These are phyloP conservation scores for Typhlichthys subterraneus DNA, from an alignment of 2,797 vertebrate species.

Conservation along the genomic window DNA sequence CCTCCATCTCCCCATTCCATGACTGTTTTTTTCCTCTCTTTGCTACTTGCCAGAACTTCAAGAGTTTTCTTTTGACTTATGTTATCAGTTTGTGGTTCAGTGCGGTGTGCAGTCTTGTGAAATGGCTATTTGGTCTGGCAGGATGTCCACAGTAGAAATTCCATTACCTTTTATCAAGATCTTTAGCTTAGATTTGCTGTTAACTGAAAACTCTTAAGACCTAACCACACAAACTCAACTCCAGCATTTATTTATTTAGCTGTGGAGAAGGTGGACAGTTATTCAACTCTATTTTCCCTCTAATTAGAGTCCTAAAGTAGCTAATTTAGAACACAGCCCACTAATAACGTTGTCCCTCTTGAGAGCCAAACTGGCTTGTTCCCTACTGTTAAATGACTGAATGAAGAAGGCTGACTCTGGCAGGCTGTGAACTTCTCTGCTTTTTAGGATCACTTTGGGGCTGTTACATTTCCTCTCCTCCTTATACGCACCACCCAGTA, in stretches of 20 bases:
- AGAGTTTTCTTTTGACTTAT: slow-evolving; percentile 66
- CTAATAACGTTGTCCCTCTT: slow-evolving; percentile 26
- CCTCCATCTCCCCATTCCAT: slow-evolving; percentile 25
- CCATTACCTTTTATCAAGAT: slow-evolving; percentile 65
- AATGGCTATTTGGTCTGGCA: slow-evolving; percentile 64
- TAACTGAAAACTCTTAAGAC: slow-evolving; percentile 32
- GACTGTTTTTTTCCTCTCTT: slow-evolving; percentile 34
- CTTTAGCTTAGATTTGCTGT: slow-evolving; percentile 50
- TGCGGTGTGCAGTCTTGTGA: slow-evolving; percentile 63
- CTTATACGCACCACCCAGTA: slow-evolving; percentile 40
- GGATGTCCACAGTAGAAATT: slow-evolving; percentile 66
- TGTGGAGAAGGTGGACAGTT: slow-evolving; percentile 25
- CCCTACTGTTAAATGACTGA: slow-evolving; percentile 39
- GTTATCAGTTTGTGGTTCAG: slow-evolving; percentile 69
- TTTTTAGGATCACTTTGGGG: slow-evolving; percentile 19
- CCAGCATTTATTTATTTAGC: slow-evolving; percentile 23
- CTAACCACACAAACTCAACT: slow-evolving; percentile 30
- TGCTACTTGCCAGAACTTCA: slow-evolving; percentile 53
- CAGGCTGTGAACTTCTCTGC: slow-evolving; percentile 24
- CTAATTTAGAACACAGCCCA: slow-evolving; percentile 32
- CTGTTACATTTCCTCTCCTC: slow-evolving; percentile 27
- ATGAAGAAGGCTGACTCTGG: slow-evolving; percentile 25
- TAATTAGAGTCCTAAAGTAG: slow-evolving; percentile 35
- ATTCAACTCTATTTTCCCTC: slow-evolving; percentile 37
- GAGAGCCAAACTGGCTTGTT: slow-evolving; percentile 27